Percentiles rank a stretch among this genome's conserved stretches.
Conservation (phyloP, 37 sponge, comb jelly and placozoan species). For the Haliclona indistincta region DNA sequence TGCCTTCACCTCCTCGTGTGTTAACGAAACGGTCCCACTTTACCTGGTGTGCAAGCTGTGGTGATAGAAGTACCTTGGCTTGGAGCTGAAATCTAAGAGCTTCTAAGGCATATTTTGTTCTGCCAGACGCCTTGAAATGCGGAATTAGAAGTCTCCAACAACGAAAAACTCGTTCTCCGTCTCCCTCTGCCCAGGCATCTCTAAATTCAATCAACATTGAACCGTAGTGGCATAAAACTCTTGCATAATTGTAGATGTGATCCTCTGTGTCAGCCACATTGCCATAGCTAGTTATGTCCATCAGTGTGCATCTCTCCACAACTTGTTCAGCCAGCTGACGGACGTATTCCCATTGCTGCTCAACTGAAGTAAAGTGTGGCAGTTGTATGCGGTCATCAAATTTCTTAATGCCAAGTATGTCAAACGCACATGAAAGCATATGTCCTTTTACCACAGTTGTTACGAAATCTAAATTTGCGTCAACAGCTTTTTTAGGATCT, state of each 20-base stretch:
- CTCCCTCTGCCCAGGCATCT: conserved; percentile 36
- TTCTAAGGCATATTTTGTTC: conserved; percentile 22
- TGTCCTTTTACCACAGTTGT: conserved; percentile 4
- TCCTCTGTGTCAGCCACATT: conserved; percentile 1
- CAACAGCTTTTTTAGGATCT: no score
- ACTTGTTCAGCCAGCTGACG: no score
- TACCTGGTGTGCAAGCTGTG: conserved; percentile 16
- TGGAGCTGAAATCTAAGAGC: conserved; percentile 10
- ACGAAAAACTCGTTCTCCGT: no score
- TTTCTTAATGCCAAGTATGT: background rate
- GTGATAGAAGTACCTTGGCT: conserved; percentile 3
- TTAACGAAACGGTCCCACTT: conserved; percentile 33
- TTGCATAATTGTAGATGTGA: conserved; percentile 15
- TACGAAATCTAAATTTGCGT: no score
- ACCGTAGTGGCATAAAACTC: no score
- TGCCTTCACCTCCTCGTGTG: conserved; percentile 26
- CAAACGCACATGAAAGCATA: no score
- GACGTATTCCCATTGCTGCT: no score
- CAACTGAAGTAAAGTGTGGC: background rate
- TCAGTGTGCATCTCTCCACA: no score
- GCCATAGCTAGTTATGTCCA: no score
- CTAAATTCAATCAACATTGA: conserved; percentile 6
- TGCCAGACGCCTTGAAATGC: conserved; percentile 12
- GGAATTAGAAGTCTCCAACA: conserved; percentile 13
- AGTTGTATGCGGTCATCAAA: background rate